A percentile compares a stretch with the other conserved stretches of the same genome.
These are phyloP conservation scores for Amphiduros pacificus DNA, from an alignment of 2,888 invertebrate species.

Conservation along the genomic window DNA sequence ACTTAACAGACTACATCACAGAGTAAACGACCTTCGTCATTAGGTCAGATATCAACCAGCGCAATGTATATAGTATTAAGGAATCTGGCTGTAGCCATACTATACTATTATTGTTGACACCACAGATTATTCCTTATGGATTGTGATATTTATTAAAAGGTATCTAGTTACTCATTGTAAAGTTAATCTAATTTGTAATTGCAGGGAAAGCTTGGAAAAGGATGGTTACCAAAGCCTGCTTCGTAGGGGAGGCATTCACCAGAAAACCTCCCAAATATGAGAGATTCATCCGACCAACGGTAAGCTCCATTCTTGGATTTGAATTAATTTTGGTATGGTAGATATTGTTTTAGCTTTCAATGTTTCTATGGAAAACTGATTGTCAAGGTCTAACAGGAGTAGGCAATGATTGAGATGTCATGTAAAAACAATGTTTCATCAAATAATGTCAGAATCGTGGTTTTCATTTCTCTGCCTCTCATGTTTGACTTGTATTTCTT, in stretches of 20 bases:
- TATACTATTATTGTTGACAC: too few relatives aligned
- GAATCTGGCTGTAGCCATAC: too few relatives aligned
- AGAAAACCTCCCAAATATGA: constrained; percentile 99
- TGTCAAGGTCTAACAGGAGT: neutral
- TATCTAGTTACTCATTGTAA: too few relatives aligned
- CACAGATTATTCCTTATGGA: too few relatives aligned
- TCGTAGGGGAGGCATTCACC: constrained; percentile 97
- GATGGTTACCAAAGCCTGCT: constrained; percentile 98
- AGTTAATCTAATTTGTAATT: too few relatives aligned
- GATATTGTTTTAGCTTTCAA: neutral
- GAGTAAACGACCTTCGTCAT: too few relatives aligned
- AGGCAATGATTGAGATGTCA: too few relatives aligned
- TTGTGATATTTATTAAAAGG: too few relatives aligned
- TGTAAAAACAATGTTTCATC: too few relatives aligned
- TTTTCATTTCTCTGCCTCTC: neutral
- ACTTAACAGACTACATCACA: too few relatives aligned
- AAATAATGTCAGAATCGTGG: neutral
- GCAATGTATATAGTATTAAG: too few relatives aligned
- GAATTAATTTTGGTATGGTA: neutral
- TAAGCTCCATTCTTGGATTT: constrained; percentile 33
- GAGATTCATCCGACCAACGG: constrained; percentile 96
- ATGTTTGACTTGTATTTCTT: neutral
- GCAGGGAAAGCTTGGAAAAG: constrained; percentile 92
- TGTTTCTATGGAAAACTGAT: neutral
- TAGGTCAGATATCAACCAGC: too few relatives aligned